phyloP scores from a whole-genome alignment of 2,888 invertebrate species.

The Spatulosminthurus flaviceps region DNA sequence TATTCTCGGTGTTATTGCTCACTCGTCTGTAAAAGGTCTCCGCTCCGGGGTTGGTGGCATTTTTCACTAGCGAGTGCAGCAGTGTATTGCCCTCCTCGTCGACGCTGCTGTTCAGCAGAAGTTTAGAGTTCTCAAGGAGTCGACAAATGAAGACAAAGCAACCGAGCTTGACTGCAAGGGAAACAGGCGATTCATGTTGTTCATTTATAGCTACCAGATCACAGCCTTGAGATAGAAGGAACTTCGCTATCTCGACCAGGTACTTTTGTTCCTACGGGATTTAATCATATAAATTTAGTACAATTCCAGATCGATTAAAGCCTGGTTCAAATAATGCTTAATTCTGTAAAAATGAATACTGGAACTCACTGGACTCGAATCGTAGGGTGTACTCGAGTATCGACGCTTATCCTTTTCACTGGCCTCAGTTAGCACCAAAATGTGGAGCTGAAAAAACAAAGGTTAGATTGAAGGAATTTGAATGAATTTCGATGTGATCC shows the following conservation, averaged over 20 bases:
- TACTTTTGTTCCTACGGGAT: slow-evolving; percentile 44
- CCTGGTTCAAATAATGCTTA: too few relatives aligned
- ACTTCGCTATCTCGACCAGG: slow-evolving; percentile 42
- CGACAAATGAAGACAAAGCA: slow-evolving; percentile 49
- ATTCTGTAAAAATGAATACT: not conserved
- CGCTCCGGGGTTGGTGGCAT: slow-evolving; percentile 32
- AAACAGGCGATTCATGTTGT: slow-evolving; percentile 48
- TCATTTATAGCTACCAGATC: slow-evolving; percentile 49
- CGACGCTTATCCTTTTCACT: not conserved
- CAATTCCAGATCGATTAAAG: too few relatives aligned
- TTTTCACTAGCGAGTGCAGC: slow-evolving; percentile 46
- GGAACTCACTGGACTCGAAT: not conserved
- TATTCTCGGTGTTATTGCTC: not conserved
- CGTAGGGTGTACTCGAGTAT: not conserved
- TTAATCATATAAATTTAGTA: not conserved
- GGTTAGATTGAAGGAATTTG: too few relatives aligned
- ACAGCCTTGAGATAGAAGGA: slow-evolving; percentile 52
- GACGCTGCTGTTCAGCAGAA: not conserved
- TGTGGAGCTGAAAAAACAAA: slow-evolving; percentile 51
- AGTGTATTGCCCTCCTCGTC: slow-evolving; percentile 41
- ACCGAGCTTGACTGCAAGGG: slow-evolving; percentile 39
- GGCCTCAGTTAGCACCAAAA: slow-evolving; percentile 42
- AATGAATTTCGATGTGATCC: too few relatives aligned
- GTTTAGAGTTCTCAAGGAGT: slow-evolving; percentile 34
- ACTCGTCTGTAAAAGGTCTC: slow-evolving; percentile 27